These are phyloP conservation scores for Hapalemur alaotrensis DNA, from an alignment of 2,797 vertebrate genomes.

Conservation along the genomic window DNA sequence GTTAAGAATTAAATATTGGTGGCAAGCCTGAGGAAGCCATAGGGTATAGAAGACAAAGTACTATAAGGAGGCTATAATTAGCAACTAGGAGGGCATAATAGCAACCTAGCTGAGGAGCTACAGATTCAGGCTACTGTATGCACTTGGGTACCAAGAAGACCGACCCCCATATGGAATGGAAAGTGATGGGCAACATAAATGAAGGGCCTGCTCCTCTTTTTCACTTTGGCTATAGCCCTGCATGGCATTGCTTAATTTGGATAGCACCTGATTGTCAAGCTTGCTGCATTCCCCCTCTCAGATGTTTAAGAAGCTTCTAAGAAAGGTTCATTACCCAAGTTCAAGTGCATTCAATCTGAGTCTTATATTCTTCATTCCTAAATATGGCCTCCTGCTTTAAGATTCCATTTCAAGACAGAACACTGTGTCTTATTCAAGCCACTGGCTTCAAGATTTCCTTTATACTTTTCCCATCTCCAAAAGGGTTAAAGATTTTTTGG, in stretches of 20 bases:
- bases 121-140: neutral
- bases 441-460: conserved; percentile 24
- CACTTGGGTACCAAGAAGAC: neutral
- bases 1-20: neutral
- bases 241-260: neutral
- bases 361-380: conserved; percentile 52
- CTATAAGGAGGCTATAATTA: neutral
- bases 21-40: neutral
- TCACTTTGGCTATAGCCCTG: neutral
- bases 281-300: neutral
- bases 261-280: neutral
- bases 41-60: neutral
- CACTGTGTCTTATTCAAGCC: conserved; percentile 20
- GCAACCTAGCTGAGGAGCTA: neutral
- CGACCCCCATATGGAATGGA: neutral
- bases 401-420: conserved; percentile 36
- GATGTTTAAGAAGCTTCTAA: conserved; percentile 33
- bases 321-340: neutral
- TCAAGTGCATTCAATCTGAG: conserved; percentile 2
- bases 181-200: neutral
- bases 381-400: conserved; percentile 37
- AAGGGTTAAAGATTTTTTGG: neutral
- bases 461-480: conserved; percentile 15
- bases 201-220: neutral
- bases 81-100: neutral